Evolutionary conservation across 2,888 invertebrate genomes (phyloP).

Genomic region (Acrobasis consociella): DNA sequence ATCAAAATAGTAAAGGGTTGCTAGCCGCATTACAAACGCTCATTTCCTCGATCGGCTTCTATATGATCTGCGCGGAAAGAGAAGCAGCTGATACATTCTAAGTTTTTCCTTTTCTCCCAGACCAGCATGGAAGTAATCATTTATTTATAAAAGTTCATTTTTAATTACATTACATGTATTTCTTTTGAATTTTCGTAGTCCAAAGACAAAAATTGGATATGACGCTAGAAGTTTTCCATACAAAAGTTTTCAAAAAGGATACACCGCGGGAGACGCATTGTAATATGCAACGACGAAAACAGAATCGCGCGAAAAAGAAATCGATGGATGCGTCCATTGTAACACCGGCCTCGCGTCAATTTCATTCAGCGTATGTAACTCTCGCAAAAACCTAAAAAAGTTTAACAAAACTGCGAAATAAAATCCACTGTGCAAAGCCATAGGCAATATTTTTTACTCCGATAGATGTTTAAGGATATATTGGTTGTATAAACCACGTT

Average conservation of each 20-base stretch:
- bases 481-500: constrained; percentile 40
- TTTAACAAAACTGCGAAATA: constrained; percentile 42
- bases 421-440: constrained; percentile 51
- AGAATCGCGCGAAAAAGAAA: constrained; percentile 33
- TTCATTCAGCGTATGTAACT: constrained; percentile 45
- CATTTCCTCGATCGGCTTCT: no score
- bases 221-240: no score
- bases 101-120: no score
- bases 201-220: no score
- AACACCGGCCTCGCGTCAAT: constrained; percentile 43
- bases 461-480: constrained; percentile 49
- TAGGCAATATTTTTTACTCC: constrained; percentile 51
- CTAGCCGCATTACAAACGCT: no score
- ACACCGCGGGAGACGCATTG: constrained; percentile 3
- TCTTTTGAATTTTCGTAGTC: no score
- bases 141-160: no score
- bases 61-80: no score
- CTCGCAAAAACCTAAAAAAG: constrained; percentile 39
- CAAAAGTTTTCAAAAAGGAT: neutral
- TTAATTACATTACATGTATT: no score
- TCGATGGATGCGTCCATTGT: constrained; percentile 41
- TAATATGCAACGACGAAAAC: constrained; percentile 16
- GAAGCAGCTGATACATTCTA: no score
- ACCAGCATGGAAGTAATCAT: no score
- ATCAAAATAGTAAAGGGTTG: no score